A percentile compares a stretch with the other conserved stretches of the same genome.
phyloP scores from a whole-genome alignment of 2,113 vertebrate genomes.

The Sceloporus tristichus region DNA sequence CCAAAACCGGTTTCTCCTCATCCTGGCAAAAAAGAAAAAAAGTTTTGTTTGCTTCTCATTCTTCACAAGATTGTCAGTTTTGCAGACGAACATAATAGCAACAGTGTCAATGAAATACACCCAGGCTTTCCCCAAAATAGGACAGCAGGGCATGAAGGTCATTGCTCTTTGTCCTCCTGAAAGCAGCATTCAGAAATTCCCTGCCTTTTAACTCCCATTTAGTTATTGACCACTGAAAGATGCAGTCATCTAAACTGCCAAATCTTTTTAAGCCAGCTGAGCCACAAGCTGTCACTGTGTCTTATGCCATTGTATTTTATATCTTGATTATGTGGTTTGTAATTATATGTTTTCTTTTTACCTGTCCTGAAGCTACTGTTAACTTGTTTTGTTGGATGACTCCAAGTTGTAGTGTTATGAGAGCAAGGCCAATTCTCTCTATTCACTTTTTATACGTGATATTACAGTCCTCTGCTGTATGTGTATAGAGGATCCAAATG shows the following conservation, averaged over 20 bases:
- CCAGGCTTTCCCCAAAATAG: not conserved
- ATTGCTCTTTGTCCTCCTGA: not conserved
- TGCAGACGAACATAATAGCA: not conserved
- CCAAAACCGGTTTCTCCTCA: too few species aligned
- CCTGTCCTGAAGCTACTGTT: not conserved
- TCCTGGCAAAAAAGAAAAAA: too few species aligned
- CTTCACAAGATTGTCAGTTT: not conserved
- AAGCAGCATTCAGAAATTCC: not conserved
- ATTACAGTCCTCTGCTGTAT: not conserved
- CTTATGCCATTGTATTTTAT: not conserved
- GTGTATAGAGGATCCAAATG: not conserved
- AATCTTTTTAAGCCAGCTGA: not conserved
- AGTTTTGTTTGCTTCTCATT: not conserved
- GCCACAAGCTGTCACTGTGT: not conserved
- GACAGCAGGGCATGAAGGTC: not conserved
- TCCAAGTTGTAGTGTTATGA: not conserved
- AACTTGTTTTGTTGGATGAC: not conserved
- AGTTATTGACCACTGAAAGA: not conserved
- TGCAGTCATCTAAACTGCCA: not conserved
- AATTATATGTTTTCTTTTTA: not conserved
- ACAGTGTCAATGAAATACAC: not conserved
- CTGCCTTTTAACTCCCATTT: not conserved
- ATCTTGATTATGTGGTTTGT: not conserved
- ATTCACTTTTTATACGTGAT: not conserved
- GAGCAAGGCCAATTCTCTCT: not conserved